Conservation (phyloP, 2,113 vertebrate genomes). For the Bolborhynchus lineola region DNA sequence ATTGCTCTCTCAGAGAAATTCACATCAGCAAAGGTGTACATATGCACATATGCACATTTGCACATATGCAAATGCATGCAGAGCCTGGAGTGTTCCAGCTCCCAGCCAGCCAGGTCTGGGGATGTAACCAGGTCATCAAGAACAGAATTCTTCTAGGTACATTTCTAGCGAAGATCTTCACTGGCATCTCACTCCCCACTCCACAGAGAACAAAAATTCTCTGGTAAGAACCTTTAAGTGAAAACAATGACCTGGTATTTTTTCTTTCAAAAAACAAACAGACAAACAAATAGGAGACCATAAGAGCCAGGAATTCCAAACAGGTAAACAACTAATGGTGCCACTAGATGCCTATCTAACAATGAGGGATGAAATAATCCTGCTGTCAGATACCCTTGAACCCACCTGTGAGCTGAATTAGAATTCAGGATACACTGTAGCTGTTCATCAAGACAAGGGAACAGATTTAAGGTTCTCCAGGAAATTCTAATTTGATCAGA, state of each 20-base stretch:
- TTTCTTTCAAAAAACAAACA: background rate
- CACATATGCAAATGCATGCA: background rate
- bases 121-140: background rate
- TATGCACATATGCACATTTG: too few species aligned
- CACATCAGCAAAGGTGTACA: background rate
- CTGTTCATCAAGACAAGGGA: background rate
- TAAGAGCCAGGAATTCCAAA: background rate
- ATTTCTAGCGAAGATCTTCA: background rate
- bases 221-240: background rate
- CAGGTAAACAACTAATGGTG: background rate
- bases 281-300: background rate
- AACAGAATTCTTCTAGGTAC: background rate
- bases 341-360: background rate
- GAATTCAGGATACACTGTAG: background rate
- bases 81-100: background rate
- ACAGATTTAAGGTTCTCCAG: background rate
- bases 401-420: background rate
- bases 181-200: background rate
- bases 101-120: background rate
- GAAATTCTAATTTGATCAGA: conserved; percentile 1
- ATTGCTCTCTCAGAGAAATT: background rate
- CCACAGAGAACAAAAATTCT: background rate
- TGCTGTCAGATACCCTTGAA: background rate
- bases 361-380: background rate
- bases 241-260: background rate